Base-by-base conservation (phyloP, 2,113 vertebrate genomes). In the Rhea pennata region DNA sequence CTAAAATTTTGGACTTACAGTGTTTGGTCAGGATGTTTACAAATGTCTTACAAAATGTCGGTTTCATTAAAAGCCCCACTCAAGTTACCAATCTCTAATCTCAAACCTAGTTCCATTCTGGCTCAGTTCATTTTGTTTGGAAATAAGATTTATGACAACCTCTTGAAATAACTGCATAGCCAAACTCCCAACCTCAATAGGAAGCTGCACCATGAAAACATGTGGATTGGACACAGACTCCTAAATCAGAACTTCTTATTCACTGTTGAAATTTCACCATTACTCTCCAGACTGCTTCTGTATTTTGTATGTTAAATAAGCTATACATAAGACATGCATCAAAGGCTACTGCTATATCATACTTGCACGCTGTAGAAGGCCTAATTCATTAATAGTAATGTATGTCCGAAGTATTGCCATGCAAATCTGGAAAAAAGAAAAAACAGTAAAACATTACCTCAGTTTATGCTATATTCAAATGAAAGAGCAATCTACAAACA, bases 301-400 rank as follows among this genome's bases (percentile, higher is more conserved):
- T 46, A 42, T 79, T 65, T 81, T 1, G 53, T 69, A 9, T 42
- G 59, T 87, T 83, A 82, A 90, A 89, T 85, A 77, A 84, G 2
- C 42, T 33, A 84, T 29, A 6, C 44, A 94, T 51, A 19, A 73
- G 72, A 88, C 26, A 70, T 19, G 56, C 33, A 67, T 16, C 31
- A 80, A 83, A 51, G 84, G 40, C 26, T 91, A 64, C 31, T 58
- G 29, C 15, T 83, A 4, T 64, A 62, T 86, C 96, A 75, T 97
- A 99, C 99, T 98, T 98, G 99, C 99, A 97, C 98, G 99, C 54
- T 98, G 98, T 19, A 99, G 97, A 86, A 98, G 98, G 81, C 79
- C 65, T 33, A 96, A 90, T 86, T 97, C 98, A 74, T 97, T 97
- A 87, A 95, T 95, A 87, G 54, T 97, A 93, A 97, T 95, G 53